phyloP scores from a whole-genome alignment of 2,113 vertebrate genomes.

The Ascaphus truei region DNA sequence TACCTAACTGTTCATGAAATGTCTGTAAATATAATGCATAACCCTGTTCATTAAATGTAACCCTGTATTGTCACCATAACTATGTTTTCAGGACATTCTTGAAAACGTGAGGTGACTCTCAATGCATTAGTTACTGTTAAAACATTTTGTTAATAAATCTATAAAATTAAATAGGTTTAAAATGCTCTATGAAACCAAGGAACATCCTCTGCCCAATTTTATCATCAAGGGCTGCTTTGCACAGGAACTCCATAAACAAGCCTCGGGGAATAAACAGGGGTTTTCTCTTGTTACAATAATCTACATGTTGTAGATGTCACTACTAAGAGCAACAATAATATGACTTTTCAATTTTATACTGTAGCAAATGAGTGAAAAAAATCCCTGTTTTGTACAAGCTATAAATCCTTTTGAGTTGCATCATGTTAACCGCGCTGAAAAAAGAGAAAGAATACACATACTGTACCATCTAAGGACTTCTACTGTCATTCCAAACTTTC shows the following conservation, averaged over 20 bases:
- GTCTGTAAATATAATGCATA: no score
- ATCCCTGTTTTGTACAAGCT: background rate
- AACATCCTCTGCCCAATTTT: background rate
- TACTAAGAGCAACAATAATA: conserved; percentile 23
- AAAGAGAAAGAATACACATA: conserved; percentile 10
- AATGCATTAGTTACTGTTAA: no score
- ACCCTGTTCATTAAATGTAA: no score
- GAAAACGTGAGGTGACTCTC: no score
- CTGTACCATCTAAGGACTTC: conserved; percentile 39
- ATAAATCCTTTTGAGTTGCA: conserved; percentile 44
- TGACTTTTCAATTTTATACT: conserved; percentile 21
- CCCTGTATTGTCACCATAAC: no score
- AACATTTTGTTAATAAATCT: no score
- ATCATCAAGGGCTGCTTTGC: conserved; percentile 4
- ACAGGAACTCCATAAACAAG: conserved; percentile 3
- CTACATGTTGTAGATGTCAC: conserved; percentile 26
- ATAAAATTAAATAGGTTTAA: background rate
- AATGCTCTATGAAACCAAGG: background rate
- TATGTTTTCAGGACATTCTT: no score
- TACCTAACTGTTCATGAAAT: no score
- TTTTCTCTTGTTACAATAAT: conserved; percentile 33
- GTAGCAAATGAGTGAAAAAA: conserved; percentile 15
- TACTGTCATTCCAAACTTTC: conserved; percentile 61
- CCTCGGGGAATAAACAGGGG: conserved; percentile 18
- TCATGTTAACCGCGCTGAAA: conserved; percentile 38